Conservation (phyloP, 2,113 vertebrate species). For the Rhinoderma darwinii region DNA sequence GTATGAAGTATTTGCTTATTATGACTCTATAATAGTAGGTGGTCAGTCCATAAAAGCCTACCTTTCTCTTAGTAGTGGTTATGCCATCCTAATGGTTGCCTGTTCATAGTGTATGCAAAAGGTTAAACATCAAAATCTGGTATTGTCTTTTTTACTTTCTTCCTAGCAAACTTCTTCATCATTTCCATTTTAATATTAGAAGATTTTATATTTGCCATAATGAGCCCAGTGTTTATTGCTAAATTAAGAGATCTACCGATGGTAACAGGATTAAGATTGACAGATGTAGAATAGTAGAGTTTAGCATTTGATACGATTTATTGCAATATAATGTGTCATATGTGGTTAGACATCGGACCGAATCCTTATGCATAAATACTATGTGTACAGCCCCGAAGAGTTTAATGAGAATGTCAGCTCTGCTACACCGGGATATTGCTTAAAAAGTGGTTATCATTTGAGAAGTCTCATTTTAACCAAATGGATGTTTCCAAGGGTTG, state of each 20-base stretch:
- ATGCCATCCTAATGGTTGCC: not conserved
- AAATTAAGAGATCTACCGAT: not conserved
- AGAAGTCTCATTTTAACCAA: not conserved
- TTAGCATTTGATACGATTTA: not conserved
- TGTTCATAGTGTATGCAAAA: not conserved
- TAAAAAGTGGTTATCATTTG: not conserved
- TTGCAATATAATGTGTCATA: not conserved
- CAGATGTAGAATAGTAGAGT: not conserved
- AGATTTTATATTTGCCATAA: not conserved
- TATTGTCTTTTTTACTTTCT: not conserved
- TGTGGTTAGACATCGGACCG: not conserved
- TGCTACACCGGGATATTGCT: not conserved
- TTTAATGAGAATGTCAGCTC: not conserved
- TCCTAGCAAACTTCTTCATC: not conserved
- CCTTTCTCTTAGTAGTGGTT: not conserved
- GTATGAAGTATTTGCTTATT: not conserved
- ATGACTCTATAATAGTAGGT: not conserved
- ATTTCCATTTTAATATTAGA: not conserved
- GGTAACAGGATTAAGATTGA: not conserved
- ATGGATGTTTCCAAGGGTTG: not conserved
- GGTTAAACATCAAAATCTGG: not conserved
- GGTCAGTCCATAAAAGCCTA: not conserved
- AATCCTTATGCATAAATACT: not conserved
- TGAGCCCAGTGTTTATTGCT: not conserved
- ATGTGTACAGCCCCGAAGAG: not conserved